These are phyloP conservation scores for Parnassius glacialis DNA, from an alignment of 2,888 invertebrate species.

Conservation along the genomic window DNA sequence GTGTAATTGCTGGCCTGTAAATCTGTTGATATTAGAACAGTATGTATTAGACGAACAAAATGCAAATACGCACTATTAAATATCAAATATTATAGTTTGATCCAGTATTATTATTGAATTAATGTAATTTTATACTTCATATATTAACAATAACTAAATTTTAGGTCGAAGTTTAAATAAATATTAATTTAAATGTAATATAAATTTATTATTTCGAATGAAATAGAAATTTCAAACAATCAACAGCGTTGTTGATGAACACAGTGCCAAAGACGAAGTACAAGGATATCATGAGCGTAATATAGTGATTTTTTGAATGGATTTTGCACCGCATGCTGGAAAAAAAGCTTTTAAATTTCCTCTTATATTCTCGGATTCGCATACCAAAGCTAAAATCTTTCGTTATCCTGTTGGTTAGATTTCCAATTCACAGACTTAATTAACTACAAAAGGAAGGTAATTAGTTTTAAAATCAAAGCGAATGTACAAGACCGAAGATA, in stretches of 20 bases:
- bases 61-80: slow-evolving; percentile 12
- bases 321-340: neutral
- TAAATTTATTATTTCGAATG: too few species aligned
- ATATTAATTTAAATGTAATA: too few species aligned
- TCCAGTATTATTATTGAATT: too few species aligned
- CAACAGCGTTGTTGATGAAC: too few species aligned
- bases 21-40: slow-evolving; percentile 26
- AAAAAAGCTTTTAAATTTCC: too few species aligned
- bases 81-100: neutral
- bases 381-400: neutral
- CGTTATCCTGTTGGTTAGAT: neutral
- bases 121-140: too few species aligned
- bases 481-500: slow-evolving; percentile 38
- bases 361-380: too few species aligned
- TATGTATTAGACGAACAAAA: slow-evolving; percentile 15
- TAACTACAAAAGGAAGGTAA: slow-evolving; percentile 66
- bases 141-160: too few species aligned
- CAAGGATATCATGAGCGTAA: too few species aligned
- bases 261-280: too few species aligned
- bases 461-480: slow-evolving; percentile 76
- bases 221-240: too few species aligned
- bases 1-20: slow-evolving; percentile 57
- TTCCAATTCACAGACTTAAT: slow-evolving; percentile 40
- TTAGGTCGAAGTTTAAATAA: too few species aligned
- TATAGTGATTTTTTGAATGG: neutral